Base-by-base conservation (phyloP, 2,113 vertebrate species). In the Gasterosteus aculeatus region DNA sequence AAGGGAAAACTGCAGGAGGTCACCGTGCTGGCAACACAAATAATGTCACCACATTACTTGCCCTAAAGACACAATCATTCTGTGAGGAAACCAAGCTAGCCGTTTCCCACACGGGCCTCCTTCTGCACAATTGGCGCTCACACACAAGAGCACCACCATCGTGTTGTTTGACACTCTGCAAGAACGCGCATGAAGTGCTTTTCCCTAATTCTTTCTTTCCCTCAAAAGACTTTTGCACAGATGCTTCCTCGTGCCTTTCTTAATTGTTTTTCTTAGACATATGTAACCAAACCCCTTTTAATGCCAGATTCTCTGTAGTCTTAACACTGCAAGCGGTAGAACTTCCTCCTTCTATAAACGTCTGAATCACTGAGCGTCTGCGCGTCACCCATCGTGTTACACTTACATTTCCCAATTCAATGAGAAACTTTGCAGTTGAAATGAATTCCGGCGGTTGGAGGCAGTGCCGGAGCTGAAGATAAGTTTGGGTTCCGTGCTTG, bases 361-460 rank as follows among this genome's bases (percentile, higher is more conserved):
- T 1, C 29, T 10, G 16, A 11, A 12, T 31, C 22, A 44, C 7
- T 0, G 57, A 38, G 57, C 19, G 58, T 39, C 35, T 14, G 16
- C 33, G 31, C 29, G 31, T 7, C 6, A 16, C 35, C 41, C 8
- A 29, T 59, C 15, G n/a, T 47, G 31, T 26, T 9, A 5, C 22
- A 22, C 42, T 33, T 16, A 33, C 33, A 33, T 33, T 35, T 35
- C 33, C 3, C 33, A 35, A 35, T 35, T 35, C 33, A 49, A 49
- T 49, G 46, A 18, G 46, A 19, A 49, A 49, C 16, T 49, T 49
- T 49, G 69, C 39, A 68, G 31, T 29, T 64, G 15, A 10, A 39
- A 44, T 19, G 5, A 1, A 19, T 72, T 69, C 75, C 44, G 46
- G 33, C 62, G 47, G 29, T 73, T 41, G 54, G 38, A 56, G 10